Evolutionary conservation across 2,888 invertebrate genomes (phyloP).

Genomic region (Ectobius pallidus): DNA sequence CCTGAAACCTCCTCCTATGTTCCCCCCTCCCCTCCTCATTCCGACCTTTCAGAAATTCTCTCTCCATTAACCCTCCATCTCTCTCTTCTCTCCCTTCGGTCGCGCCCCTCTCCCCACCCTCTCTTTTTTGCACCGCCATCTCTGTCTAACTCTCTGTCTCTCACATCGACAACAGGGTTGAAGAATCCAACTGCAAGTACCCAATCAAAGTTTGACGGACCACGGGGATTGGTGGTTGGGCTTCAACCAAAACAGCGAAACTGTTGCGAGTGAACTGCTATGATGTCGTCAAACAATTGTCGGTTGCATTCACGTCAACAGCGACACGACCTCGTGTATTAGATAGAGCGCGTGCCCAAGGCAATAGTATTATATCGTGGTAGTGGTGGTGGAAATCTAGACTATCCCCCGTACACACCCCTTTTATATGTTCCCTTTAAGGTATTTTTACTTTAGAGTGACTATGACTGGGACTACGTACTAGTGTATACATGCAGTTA

Average conservation of each 20-base stretch:
- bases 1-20: conserved; percentile 29
- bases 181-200: conserved; percentile 58
- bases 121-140: conserved; percentile 21
- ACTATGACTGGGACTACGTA: background rate
- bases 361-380: conserved; percentile 1
- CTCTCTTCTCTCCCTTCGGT: conserved; percentile 36
- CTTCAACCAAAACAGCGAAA: conserved; percentile 21
- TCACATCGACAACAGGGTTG: conserved; percentile 52
- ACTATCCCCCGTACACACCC: background rate
- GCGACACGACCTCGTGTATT: background rate
- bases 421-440: background rate
- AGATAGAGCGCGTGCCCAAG: conserved; percentile 14
- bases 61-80: conserved; percentile 54
- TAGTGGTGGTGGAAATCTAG: conserved; percentile 8
- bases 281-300: conserved; percentile 19
- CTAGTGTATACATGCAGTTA: background rate
- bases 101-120: conserved; percentile 18
- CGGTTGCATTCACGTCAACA: background rate
- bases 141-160: conserved; percentile 17
- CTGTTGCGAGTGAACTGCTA: background rate
- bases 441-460: background rate
- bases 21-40: conserved; percentile 43
- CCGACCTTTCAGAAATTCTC: conserved; percentile 49
- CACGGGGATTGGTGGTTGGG: conserved; percentile 46
- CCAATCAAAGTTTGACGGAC: conserved; percentile 65